These are phyloP conservation scores for Neotragus moschatus DNA, from an alignment of 2,113 vertebrate genomes.

Conservation along the genomic window DNA sequence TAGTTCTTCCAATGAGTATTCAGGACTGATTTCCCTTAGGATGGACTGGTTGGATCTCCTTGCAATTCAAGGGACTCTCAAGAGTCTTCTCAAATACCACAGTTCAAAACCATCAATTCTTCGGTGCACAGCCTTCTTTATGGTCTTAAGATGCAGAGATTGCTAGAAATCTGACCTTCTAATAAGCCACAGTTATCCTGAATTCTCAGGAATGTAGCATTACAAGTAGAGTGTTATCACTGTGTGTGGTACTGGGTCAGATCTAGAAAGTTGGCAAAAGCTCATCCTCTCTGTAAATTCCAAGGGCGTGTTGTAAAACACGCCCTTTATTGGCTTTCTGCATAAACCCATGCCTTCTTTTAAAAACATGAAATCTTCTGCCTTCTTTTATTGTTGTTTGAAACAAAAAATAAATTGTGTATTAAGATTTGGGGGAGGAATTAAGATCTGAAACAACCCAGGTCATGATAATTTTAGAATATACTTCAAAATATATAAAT, in stretches of 20 bases:
- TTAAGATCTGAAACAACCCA: not conserved
- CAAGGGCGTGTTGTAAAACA: not conserved
- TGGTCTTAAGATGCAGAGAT: not conserved
- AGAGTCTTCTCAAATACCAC: not conserved
- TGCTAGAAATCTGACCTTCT: not conserved
- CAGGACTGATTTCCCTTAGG: not conserved
- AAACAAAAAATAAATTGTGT: not conserved
- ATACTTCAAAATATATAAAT: not conserved
- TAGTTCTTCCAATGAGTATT: not conserved
- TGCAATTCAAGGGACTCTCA: not conserved
- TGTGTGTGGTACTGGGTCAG: not conserved
- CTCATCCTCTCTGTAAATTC: not conserved
- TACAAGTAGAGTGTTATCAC: not conserved
- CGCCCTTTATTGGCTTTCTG: too few species aligned
- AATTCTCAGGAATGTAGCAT: not conserved
- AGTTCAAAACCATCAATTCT: not conserved
- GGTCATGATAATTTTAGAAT: not conserved
- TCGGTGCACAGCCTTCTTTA: not conserved
- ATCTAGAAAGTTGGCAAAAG: not conserved
- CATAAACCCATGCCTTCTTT: not conserved
- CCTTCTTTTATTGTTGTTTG: not conserved
- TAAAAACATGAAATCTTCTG: not conserved
- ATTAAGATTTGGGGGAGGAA: not conserved
- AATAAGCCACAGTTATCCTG: not conserved
- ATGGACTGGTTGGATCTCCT: not conserved